phyloP scores from a whole-genome alignment of 64 coral and sea anemone genomes.

The Montipora foliosa region DNA sequence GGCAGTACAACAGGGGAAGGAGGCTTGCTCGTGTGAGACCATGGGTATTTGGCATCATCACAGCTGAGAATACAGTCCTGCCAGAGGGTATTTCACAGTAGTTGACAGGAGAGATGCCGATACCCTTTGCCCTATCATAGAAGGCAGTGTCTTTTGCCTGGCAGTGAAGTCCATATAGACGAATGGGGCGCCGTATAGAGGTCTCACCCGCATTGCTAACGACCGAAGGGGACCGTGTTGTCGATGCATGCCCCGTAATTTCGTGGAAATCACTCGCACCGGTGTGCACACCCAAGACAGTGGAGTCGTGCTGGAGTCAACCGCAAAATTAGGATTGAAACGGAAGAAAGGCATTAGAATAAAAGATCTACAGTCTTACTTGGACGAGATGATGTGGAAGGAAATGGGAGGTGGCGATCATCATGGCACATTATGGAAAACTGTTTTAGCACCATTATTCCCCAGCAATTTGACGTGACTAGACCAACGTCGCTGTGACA shows the following conservation, averaged over 20 bases:
- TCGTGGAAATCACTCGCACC: constrained; percentile 47
- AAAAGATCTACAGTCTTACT: no score
- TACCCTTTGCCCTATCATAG: not conserved
- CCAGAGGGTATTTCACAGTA: constrained; percentile 6
- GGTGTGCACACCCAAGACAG: constrained; percentile 46
- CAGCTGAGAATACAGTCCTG: not conserved
- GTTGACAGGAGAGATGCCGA: not conserved
- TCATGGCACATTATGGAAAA: no score
- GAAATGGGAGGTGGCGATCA: no score
- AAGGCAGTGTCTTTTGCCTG: not conserved
- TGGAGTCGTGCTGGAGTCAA: constrained; percentile 36
- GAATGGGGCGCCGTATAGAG: not conserved
- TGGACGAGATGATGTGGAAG: no score
- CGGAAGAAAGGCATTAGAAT: no score
- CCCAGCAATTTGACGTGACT: no score
- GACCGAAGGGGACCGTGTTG: not conserved
- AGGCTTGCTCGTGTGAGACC: not conserved
- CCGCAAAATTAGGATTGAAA: no score
- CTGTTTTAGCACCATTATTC: no score
- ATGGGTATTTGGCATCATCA: constrained; percentile 12
- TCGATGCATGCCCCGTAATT: constrained; percentile 24
- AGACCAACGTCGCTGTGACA: no score
- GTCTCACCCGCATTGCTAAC: not conserved
- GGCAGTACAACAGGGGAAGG: not conserved
- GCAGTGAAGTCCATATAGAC: not conserved